Evolutionary conservation across 2,888 invertebrate genomes (phyloP).

Genomic region (Diaphora mendica): DNA sequence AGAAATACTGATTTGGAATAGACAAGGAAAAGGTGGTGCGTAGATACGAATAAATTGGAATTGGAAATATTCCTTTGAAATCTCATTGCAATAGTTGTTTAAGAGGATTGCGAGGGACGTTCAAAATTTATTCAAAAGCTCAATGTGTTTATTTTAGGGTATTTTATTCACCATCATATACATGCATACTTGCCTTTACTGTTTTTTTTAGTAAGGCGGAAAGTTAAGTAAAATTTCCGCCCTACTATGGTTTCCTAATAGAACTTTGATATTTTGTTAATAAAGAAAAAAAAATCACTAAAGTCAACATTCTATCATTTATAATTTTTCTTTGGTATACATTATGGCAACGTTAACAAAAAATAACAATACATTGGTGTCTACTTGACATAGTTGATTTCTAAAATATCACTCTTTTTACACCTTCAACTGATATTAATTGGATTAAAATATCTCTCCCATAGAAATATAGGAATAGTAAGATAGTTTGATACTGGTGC

Average conservation of each 20-base stretch:
- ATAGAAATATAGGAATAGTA: background rate
- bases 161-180: background rate
- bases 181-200: background rate
- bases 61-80: constrained; percentile 57
- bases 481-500: too few species aligned
- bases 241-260: too few species aligned
- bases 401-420: too few species aligned
- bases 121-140: constrained; percentile 31
- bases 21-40: constrained; percentile 82
- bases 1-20: constrained; percentile 74
- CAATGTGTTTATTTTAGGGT: constrained; percentile 5
- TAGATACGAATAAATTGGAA: constrained; percentile 72
- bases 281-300: too few species aligned
- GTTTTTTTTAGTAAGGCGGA: background rate
- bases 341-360: too few species aligned
- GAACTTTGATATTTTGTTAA: too few species aligned
- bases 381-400: too few species aligned
- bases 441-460: background rate
- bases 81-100: constrained; percentile 47
- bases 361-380: too few species aligned
- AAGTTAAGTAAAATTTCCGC: too few species aligned
- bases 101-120: constrained; percentile 33
- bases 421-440: background rate
- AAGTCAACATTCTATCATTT: too few species aligned
- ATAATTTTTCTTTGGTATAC: too few species aligned